phyloP scores from a whole-genome alignment of 2,888 invertebrate species.

The Masnerella sp. region DNA sequence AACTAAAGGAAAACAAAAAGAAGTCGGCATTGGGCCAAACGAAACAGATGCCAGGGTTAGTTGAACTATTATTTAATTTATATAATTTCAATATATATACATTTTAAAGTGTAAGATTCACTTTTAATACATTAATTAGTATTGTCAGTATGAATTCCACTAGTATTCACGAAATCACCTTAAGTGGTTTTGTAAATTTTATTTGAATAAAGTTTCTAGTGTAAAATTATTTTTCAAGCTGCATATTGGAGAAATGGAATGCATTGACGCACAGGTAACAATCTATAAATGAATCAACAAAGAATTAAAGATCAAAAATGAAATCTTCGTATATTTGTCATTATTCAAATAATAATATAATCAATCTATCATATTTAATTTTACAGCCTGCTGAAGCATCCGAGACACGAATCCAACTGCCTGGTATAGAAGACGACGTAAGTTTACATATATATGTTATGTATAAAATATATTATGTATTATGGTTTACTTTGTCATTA shows the following conservation, averaged over 20 bases:
- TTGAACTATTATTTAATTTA: too few relatives aligned
- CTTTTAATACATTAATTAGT: too few relatives aligned
- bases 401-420: conserved; percentile 87
- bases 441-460: conserved; percentile 8
- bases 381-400: conserved; percentile 87
- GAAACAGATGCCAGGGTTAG: conserved; percentile 82
- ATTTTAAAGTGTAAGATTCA: too few relatives aligned
- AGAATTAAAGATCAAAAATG: conserved; percentile 11
- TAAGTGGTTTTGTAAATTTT: not conserved
- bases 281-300: conserved; percentile 12
- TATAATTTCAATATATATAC: too few relatives aligned
- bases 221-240: conserved; percentile 79
- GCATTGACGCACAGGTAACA: conserved; percentile 85
- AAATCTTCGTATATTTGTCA: not conserved
- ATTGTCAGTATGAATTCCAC: too few relatives aligned
- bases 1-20: conserved; percentile 78
- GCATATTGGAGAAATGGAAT: conserved; percentile 80
- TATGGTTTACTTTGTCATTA: too few relatives aligned
- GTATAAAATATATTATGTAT: conserved; percentile 5
- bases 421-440: conserved; percentile 82
- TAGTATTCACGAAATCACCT: too few relatives aligned
- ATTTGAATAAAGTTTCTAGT: conserved; percentile 12
- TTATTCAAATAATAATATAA: not conserved
- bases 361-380: too few relatives aligned
- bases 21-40: conserved; percentile 80